Evolutionary conservation across 2,888 invertebrate species (phyloP), one percentile per base, ranked within the genome.

Genomic region (Lamellibrachia columna): DNA sequence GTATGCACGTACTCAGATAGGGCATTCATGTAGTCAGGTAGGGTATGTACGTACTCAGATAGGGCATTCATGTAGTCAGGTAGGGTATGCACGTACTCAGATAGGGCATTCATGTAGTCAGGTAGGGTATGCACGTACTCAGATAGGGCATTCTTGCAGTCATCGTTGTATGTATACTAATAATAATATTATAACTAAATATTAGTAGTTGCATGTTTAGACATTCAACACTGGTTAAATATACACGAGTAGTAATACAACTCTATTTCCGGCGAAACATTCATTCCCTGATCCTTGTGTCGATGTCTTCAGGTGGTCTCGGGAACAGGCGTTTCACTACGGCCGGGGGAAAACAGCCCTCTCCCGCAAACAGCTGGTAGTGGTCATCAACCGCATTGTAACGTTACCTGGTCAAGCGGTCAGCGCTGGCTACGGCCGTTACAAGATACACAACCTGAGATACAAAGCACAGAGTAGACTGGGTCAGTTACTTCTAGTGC

Each of bases 321-420:
- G 92, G 7, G 93, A 93, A 28, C 55, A 93, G 90, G 93, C 93
- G 0, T 90, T 94, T 9, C 91, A 92, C 22, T 93, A 93, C 53
- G 53, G 92, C 91, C 91, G 90, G n/a, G 52, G 90, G 0, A 92
- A 92, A 22, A 92, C 93, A 7, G 93, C 93, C n/a, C 92, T 92
- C 75, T 55, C 90, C 52, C 58, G 92, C 15, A 52, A 52, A 22
- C 15, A 52, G 75, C 93, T 93, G n/a, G 92, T 90, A 9, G 92
- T 90, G 90, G 92, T 92, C 52, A 92, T 94, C 11, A 93, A 93
- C 91, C 91, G 93, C 8, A 93, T 93, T 55, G 93, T 94, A 22
- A 93, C 94, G 40, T 55, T 93, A 52, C 94, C 94, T 11, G 94
- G 93, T 53, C 93, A 93, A 53, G 93, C 94, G 22, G 60, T 92